These are phyloP conservation scores for Scelioninae gen. 1 DNA, from an alignment of 2,888 invertebrate species.

Conservation along the genomic window DNA sequence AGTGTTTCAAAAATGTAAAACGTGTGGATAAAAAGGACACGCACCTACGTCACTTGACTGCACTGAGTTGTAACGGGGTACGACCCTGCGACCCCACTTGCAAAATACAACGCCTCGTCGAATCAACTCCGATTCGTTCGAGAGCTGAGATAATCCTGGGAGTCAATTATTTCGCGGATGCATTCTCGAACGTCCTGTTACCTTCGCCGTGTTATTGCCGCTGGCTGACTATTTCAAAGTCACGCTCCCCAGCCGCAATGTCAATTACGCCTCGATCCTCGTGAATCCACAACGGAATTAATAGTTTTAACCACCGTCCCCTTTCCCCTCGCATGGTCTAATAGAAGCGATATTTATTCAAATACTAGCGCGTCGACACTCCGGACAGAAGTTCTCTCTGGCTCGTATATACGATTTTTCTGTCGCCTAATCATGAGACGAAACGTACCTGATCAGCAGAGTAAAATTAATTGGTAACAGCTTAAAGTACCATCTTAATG, in stretches of 20 bases:
- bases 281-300: conserved; percentile 63
- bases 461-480: conserved; percentile 3
- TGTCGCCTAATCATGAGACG: conserved; percentile 12
- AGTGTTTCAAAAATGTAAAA: conserved; percentile 8
- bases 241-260: conserved; percentile 70
- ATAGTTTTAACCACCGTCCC: conserved; percentile 48
- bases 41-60: conserved; percentile 45
- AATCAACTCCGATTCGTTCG: conserved; percentile 66
- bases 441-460: not conserved
- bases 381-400: conserved; percentile 23
- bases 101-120: conserved; percentile 64
- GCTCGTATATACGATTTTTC: not conserved
- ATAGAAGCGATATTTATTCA: conserved; percentile 61
- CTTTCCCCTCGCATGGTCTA: conserved; percentile 4
- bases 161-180: conserved; percentile 69
- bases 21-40: conserved; percentile 23
- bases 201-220: conserved; percentile 65
- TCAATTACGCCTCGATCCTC: conserved; percentile 66
- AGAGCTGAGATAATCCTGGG: conserved; percentile 62
- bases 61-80: conserved; percentile 43
- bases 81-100: conserved; percentile 62
- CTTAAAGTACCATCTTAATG: not conserved
- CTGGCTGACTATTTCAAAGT: conserved; percentile 69
- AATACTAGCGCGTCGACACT: conserved; percentile 26
- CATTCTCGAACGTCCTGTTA: conserved; percentile 68